Evolutionary conservation across 2,113 vertebrate genomes (phyloP).

Genomic region (Ptilorrhoa leucosticta): DNA sequence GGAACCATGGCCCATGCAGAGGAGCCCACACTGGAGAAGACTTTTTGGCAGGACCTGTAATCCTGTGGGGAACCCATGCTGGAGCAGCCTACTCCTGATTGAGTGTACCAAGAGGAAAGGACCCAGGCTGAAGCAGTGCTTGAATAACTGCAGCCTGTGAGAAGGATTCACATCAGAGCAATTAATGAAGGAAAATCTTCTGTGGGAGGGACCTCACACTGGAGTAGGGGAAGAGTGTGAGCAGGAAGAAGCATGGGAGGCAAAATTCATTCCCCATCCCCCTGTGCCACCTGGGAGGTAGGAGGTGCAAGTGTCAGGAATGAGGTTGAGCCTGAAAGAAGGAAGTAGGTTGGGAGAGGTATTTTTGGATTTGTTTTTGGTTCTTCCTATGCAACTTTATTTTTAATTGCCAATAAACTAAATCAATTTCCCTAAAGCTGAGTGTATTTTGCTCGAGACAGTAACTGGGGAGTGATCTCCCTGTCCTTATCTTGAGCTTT

Average conservation of each 20-base stretch:
- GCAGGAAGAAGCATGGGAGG: background rate
- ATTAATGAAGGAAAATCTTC: background rate
- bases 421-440: background rate
- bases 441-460: rapidly evolving
- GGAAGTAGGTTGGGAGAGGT: background rate
- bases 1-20: rapidly evolving
- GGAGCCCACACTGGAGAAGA: background rate
- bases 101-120: background rate
- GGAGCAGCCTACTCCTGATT: background rate
- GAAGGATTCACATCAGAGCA: background rate
- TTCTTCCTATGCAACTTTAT: background rate
- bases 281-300: background rate
- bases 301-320: background rate
- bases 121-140: background rate
- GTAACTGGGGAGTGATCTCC: background rate
- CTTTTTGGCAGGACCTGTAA: background rate
- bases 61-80: too few relatives aligned
- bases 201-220: background rate
- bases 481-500: background rate
- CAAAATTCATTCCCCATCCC: background rate
- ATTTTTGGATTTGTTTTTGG: background rate
- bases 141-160: background rate
- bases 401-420: background rate
- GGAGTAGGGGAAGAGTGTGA: background rate
- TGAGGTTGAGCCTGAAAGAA: background rate